Evolutionary conservation across 2,797 vertebrate species (phyloP).

Genomic region (Amphiprion clarkii): DNA sequence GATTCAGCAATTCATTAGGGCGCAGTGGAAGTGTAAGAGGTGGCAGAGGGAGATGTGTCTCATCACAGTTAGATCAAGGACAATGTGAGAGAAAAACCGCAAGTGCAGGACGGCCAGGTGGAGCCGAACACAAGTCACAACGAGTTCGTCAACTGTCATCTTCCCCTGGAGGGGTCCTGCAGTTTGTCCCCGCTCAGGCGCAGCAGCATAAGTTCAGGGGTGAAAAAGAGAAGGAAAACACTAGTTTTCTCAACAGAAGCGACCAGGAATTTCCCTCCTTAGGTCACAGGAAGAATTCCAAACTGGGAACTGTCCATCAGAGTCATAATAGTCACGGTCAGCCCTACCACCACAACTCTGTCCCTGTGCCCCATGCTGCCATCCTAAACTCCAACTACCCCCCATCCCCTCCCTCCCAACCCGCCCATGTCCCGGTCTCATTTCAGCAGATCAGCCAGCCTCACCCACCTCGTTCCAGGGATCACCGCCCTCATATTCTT

Average conservation of each 20-base stretch:
- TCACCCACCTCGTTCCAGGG: constrained; percentile 68
- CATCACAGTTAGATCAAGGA: constrained; percentile 81
- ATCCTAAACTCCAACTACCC: constrained; percentile 82
- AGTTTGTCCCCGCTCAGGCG: constrained; percentile 84
- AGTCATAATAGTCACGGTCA: constrained; percentile 80
- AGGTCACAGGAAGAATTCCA: constrained; percentile 84
- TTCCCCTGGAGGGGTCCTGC: constrained; percentile 79
- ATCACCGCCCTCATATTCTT: constrained; percentile 75
- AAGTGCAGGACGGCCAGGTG: constrained; percentile 61
- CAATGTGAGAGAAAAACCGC: constrained; percentile 78
- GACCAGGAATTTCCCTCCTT: constrained; percentile 75
- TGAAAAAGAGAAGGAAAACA: constrained; percentile 78
- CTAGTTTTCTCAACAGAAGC: constrained; percentile 59
- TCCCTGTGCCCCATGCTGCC: constrained; percentile 82
- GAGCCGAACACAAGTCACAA: constrained; percentile 73
- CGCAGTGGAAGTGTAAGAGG: constrained; percentile 73
- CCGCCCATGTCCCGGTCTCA: constrained; percentile 70
- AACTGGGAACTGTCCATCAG: constrained; percentile 85
- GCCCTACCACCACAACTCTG: constrained; percentile 81
- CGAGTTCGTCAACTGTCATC: constrained; percentile 76
- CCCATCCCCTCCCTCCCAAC: constrained; percentile 70
- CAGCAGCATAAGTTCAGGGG: constrained; percentile 74
- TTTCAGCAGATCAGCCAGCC: constrained; percentile 76
- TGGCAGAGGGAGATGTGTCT: constrained; percentile 73
- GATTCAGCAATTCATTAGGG: constrained; percentile 78